These are phyloP conservation scores for Cybosia mesomella DNA, from an alignment of 2,888 invertebrate species.

Conservation along the genomic window DNA sequence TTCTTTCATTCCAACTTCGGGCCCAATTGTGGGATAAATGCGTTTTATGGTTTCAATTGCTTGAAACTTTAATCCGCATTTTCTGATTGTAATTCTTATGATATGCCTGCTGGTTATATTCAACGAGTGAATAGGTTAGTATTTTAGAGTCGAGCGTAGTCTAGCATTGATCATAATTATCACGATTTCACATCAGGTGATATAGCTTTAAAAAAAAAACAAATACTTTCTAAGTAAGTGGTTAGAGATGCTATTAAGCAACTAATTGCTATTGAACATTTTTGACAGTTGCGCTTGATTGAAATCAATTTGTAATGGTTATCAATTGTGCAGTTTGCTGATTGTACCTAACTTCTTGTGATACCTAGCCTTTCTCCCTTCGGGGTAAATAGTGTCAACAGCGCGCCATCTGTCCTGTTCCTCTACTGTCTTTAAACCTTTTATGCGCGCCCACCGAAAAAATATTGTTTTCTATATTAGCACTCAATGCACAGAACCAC, in stretches of 20 bases:
- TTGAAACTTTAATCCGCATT: too few relatives aligned
- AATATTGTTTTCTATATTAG: too few relatives aligned
- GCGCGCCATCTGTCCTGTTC: background rate
- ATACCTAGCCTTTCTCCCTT: background rate
- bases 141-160: background rate
- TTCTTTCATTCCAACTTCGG: too few relatives aligned
- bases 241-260: slow-evolving; percentile 10
- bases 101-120: background rate
- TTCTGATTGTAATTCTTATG: too few relatives aligned
- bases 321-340: background rate
- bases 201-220: background rate
- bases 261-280: slow-evolving; percentile 2
- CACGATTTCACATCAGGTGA: slow-evolving; percentile 5
- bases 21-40: too few relatives aligned
- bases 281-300: slow-evolving; percentile 3
- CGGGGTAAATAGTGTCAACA: background rate
- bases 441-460: too few relatives aligned
- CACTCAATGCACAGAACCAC: too few relatives aligned
- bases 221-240: background rate
- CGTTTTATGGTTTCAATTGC: too few relatives aligned
- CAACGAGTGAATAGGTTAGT: background rate
- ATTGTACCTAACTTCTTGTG: too few relatives aligned
- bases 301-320: slow-evolving; percentile 2
- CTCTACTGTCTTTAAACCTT: too few relatives aligned
- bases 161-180: background rate